Evolutionary conservation across 37 sponge, comb jelly and placozoan species (phyloP), one percentile per base, ranked within the genome.

Genomic region (Ephydatia muelleri): DNA sequence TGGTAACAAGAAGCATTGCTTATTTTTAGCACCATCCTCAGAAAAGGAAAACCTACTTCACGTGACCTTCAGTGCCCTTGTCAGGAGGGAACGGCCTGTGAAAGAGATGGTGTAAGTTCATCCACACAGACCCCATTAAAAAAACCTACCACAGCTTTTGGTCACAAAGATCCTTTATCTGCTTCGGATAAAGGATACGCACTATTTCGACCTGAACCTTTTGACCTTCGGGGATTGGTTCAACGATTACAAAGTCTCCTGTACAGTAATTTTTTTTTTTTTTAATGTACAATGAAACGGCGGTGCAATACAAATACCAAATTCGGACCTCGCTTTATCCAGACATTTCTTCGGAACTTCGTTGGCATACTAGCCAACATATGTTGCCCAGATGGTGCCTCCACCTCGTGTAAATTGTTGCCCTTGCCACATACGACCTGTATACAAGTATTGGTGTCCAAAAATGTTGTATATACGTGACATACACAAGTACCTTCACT

Each of bases 201-300:
- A 92, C 89, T 23, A 99, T 93, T 68, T 99, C 99, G 29, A 86
- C 96, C 57, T 92, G 91, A 26, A 99, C 99, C 66, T 95, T 99
- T 64, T 86, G 77, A 2, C 99, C 99, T 76, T 99, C 99, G 0
- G 75, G 76, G 39, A 99, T 99, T 0, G 92, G 92, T 36, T 95
- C 99, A 14, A 97, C 91, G 2, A 99, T 73, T 13, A 99, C 91
- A 85, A 70, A 99, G 66, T 98, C 93, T 40, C 97, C 97, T 97
- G 80, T 28, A 84, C 22, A 68, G 37, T 35, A 38, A 25, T 38
- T 8, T 38, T 49, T 38, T 39, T 2, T 19, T 72, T 29, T 80
- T 27, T 39, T 9, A 68, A 28, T 27, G 68, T 43, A 8, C 57
- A 57, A 57, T 57, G 14, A 57, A n/a, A n/a, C n/a, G n/a, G n/a